Base-by-base conservation (phyloP, 2,888 invertebrate genomes). In the Dorcus parallelipipedus region DNA sequence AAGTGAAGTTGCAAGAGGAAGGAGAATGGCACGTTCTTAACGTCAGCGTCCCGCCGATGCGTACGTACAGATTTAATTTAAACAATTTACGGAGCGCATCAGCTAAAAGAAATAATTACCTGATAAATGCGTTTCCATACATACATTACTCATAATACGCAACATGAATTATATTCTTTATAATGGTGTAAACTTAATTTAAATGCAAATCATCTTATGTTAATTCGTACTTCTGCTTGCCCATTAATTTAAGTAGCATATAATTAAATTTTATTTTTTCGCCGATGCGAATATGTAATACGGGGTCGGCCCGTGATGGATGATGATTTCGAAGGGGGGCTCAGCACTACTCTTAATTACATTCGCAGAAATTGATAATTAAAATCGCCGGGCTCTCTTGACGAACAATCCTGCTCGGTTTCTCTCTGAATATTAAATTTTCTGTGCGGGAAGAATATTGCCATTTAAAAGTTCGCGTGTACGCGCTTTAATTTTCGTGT, bases 231-330 rank as follows among this genome's bases (percentile, higher is more conserved):
- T 75, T 70, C 76, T 75, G 74, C 73, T 77, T 74, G 74, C 83
- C 84, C 85, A 84, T 84, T 84, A 82, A 83, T 84, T 84, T 85
- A 85, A 85, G 84, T 84, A 85, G 84, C 83, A 84, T 82, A 84
- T 85, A 85, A 85, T 85, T 85, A 83, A 84, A 84, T 85, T 85
- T 84, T 76, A 75, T 72, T 69, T 64, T 76, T 75, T 71, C 71
- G 26, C 26, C 26, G 67, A 69, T 68, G 73, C 71, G 73, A 76
- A 76, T 76, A 75, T 73, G 72, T 73, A 74, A 71, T 72, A 71
- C 66, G 38, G 49, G 42, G 50, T 42, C 10, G 50, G 17, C 39
- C 50, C 14, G 41, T 73, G 72, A 73, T 74, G 72, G 70, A 74
- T 74, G 74, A 68, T 69, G 69, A 64, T 63, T 64, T 64, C 66